phyloP scores from a whole-genome alignment of 2,888 invertebrate genomes.

The Cyclophora punctaria region DNA sequence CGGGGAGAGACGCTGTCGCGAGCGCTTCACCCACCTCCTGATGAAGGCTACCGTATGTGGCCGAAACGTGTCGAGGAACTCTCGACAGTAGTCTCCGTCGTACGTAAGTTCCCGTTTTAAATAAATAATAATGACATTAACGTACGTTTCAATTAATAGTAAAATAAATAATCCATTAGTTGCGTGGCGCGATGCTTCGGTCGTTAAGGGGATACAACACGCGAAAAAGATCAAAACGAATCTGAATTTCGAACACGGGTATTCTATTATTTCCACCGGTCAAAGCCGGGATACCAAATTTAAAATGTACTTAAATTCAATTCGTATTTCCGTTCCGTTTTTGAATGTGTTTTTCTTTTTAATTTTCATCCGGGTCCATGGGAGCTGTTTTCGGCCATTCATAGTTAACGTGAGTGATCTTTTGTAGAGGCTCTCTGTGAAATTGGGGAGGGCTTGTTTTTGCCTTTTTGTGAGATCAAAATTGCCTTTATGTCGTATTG shows the following conservation, averaged over 20 bases:
- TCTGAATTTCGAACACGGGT: slow-evolving; percentile 53
- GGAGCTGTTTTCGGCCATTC: slow-evolving; percentile 65
- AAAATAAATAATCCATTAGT: slow-evolving; percentile 76
- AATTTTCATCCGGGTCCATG: slow-evolving; percentile 61
- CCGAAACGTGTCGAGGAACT: too few species aligned
- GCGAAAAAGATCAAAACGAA: slow-evolving; percentile 64
- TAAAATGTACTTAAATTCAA: slow-evolving; percentile 74
- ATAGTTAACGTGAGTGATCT: slow-evolving; percentile 72
- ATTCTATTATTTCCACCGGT: slow-evolving; percentile 67
- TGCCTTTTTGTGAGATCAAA: slow-evolving; percentile 62
- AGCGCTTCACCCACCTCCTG: too few species aligned
- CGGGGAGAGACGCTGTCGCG: too few species aligned
- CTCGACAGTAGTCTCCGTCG: too few species aligned
- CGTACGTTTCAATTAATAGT: too few species aligned
- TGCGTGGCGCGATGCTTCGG: slow-evolving; percentile 61
- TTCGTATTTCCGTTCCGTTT: slow-evolving; percentile 62
- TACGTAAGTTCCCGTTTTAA: too few species aligned
- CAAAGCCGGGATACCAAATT: slow-evolving; percentile 63
- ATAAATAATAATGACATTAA: too few species aligned
- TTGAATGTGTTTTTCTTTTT: slow-evolving; percentile 58
- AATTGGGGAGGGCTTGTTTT: slow-evolving; percentile 64
- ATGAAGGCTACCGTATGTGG: too few species aligned
- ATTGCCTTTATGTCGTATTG: slow-evolving; percentile 44
- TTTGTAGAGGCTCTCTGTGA: slow-evolving; percentile 69
- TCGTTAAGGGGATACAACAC: slow-evolving; percentile 62